phyloP scores from a whole-genome alignment of 2,113 vertebrate species.

The Circaetus cinerascens region DNA sequence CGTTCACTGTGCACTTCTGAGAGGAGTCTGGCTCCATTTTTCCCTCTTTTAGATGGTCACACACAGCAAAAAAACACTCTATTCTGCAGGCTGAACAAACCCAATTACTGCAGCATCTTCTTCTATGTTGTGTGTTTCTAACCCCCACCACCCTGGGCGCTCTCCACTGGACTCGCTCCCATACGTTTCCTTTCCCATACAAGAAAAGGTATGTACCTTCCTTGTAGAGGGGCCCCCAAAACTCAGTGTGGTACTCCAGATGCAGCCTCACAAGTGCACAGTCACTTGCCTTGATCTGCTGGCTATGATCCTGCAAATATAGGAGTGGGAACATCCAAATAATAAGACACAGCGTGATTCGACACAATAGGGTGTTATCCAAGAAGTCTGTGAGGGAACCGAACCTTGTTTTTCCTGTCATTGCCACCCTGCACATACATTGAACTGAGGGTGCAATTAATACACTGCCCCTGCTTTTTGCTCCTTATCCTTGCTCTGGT shows the following conservation, averaged over 20 bases:
- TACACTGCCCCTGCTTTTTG: neutral
- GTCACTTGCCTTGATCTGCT: neutral
- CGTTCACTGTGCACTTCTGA: neutral
- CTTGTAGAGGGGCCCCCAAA: neutral
- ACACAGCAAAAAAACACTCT: neutral
- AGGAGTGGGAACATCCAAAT: neutral
- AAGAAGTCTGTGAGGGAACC: rapidly evolving
- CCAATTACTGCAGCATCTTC: neutral
- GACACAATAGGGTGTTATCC: neutral
- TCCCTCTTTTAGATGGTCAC: neutral
- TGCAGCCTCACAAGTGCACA: neutral
- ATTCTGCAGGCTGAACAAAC: neutral
- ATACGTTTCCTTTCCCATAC: rapidly evolving
- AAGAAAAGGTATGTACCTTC: neutral
- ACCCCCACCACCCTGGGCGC: neutral
- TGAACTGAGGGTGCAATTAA: neutral
- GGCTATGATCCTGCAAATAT: neutral
- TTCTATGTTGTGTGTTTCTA: rapidly evolving
- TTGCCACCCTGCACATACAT: no score
- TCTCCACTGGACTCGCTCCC: neutral
- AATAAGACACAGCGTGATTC: rapidly evolving
- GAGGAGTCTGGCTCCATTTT: neutral
- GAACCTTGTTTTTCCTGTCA: no score
- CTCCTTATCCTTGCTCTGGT: neutral
- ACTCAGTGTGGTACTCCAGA: no score